Percentiles rank a stretch among this genome's conserved stretches.
Evolutionary conservation across 2,888 invertebrate species (phyloP).

Genomic region (Malacosoma neustria): DNA sequence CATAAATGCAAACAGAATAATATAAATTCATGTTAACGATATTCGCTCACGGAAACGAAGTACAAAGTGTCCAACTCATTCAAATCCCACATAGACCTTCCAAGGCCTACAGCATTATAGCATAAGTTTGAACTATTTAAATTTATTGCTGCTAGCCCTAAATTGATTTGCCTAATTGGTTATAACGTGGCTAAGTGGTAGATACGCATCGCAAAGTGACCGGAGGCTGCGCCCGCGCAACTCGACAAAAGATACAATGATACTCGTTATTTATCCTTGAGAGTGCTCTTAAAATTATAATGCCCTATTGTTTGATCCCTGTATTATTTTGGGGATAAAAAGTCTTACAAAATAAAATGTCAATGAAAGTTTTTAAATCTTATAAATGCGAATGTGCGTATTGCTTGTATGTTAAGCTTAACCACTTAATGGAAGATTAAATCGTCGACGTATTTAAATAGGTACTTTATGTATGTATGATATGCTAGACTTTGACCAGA

Average conservation of each 20-base stretch:
- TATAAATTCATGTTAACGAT: too few species aligned
- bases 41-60: too few species aligned
- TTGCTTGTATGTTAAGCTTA: too few species aligned
- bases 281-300: conserved; percentile 26
- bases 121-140: background rate
- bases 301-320: conserved; percentile 27
- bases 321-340: background rate
- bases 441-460: too few species aligned
- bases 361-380: background rate
- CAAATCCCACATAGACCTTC: conserved; percentile 3
- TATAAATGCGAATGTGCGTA: too few species aligned
- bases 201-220: conserved; percentile 48
- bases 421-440: too few species aligned
- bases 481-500: too few species aligned
- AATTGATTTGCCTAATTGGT: conserved; percentile 54
- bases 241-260: conserved; percentile 47
- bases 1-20: too few species aligned
- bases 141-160: conserved; percentile 23
- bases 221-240: conserved; percentile 16
- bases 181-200: conserved; percentile 34
- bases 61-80: too few species aligned
- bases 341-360: background rate
- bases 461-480: too few species aligned
- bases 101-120: background rate
- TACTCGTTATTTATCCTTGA: conserved; percentile 48